Base-by-base conservation (phyloP, 2,888 invertebrate species). In the Liodrosophila aerea region DNA sequence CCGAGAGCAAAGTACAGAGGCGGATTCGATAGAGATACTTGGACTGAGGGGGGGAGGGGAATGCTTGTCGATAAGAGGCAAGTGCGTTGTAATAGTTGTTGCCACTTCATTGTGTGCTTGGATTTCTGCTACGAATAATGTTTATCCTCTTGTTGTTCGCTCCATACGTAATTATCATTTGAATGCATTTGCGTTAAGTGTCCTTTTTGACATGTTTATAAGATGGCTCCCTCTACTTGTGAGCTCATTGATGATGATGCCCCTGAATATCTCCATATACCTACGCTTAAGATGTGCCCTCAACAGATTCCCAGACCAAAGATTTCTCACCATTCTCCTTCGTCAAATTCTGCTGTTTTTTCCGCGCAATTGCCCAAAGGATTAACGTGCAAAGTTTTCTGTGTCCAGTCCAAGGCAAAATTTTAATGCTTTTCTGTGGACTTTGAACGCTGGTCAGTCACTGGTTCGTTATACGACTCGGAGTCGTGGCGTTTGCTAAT, bases 121-220 rank as follows among this genome's bases (percentile, higher is more conserved):
- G 57, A 53, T 61, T 53, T 2, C 22, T 22, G 22, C 22, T 64
- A 15, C 56, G 36, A 47, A 27, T 58, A 52, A 64, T 63, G 63
- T 68, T 65, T 54, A 64, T 74, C 54, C 57, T 53, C 52, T 68
- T 65, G 60, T 63, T 65, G 57, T 61, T 53, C 62, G 5, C n/a
- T 58, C 16, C 9, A 7, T 34, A 13, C 60, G 73, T 84, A 86
- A 86, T 86, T 82, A 82, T 86, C 86, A 78, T 82, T 81, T 82
- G 73, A 85, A 65, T 61, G 85, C 86, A 77, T 84, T 82, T 78
- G 76, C 58, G 62, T 70, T 85, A 86, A 82, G 85, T 82, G 86
- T 82, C 60, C 83, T 76, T 85, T 85, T 82, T 87, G 85, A 85
- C 80, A 87, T 85, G 57, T 87, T 85, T 85, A 87, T 87, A 72